phyloP scores from a whole-genome alignment of 2,888 invertebrate species.

The Dastarcus helophoroides region DNA sequence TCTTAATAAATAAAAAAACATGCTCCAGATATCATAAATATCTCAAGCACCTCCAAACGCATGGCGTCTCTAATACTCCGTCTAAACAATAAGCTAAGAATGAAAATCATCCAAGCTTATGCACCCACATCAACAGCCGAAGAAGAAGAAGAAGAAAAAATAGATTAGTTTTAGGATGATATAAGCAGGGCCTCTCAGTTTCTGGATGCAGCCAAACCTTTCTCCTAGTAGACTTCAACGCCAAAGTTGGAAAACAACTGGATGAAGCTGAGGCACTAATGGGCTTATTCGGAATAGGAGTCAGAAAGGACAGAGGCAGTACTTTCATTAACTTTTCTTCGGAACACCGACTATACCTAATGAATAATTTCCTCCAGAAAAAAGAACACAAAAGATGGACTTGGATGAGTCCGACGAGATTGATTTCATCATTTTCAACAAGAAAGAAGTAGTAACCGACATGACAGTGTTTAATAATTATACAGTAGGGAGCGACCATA shows the following conservation, averaged over 20 bases:
- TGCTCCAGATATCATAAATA: too few species aligned
- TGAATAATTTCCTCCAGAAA: background rate
- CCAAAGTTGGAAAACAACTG: background rate
- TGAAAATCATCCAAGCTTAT: too few species aligned
- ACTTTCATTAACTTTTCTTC: background rate
- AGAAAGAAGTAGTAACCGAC: slow-evolving; percentile 2
- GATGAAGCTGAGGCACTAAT: background rate
- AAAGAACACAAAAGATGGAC: slow-evolving; percentile 1
- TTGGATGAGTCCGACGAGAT: slow-evolving; percentile 1
- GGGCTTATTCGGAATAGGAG: background rate
- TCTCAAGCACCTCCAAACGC: too few species aligned
- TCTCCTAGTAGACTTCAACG: background rate
- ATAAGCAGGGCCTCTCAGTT: too few species aligned
- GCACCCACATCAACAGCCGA: too few species aligned
- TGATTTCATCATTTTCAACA: slow-evolving; percentile 1
- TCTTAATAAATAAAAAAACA: too few species aligned
- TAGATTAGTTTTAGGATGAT: too few species aligned
- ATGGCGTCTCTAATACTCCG: too few species aligned
- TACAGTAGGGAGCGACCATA: background rate
- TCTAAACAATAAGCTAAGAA: too few species aligned
- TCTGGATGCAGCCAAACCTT: too few species aligned
- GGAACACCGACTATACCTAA: slow-evolving; percentile 1
- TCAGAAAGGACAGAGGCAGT: slow-evolving; percentile 1
- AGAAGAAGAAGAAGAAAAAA: too few species aligned
- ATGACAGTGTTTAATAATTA: background rate